A percentile compares a stretch with the other conserved stretches of the same genome.
Conservation (phyloP, 2,888 invertebrate genomes). For the Heterodera filipjevi region DNA sequence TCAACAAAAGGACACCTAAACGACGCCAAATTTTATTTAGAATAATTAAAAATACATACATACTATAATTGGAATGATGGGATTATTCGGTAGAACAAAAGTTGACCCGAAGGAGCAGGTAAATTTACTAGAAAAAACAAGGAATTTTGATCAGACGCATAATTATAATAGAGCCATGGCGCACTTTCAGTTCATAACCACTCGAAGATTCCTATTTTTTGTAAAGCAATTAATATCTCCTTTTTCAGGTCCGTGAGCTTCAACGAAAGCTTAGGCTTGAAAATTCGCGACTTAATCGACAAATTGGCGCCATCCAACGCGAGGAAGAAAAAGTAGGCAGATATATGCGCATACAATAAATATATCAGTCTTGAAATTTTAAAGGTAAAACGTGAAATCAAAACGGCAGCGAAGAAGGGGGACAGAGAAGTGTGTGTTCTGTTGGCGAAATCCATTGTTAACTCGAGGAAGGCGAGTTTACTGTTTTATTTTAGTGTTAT, state of each 20-base stretch:
- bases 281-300: slow-evolving; percentile 67
- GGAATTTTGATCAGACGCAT: no score
- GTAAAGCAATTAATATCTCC: neutral
- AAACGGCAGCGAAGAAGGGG: slow-evolving; percentile 91
- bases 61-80: slow-evolving; percentile 59
- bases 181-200: no score
- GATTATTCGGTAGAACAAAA: slow-evolving; percentile 63
- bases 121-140: no score
- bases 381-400: slow-evolving; percentile 79
- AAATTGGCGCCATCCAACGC: slow-evolving; percentile 85
- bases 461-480: slow-evolving; percentile 67
- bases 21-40: no score
- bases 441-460: slow-evolving; percentile 61
- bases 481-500: neutral
- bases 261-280: slow-evolving; percentile 91
- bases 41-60: no score
- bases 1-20: no score
- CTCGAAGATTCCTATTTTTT: no score
- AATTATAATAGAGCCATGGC: no score
- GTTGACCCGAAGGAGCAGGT: slow-evolving; percentile 68
- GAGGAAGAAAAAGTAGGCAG: slow-evolving; percentile 92
- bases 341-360: neutral
- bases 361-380: slow-evolving; percentile 14
- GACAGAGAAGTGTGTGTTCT: slow-evolving; percentile 86
- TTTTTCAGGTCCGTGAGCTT: slow-evolving; percentile 80